Base-by-base conservation (phyloP, 1,140 invertebrate species). In the Lepidotrigona ventralis region DNA sequence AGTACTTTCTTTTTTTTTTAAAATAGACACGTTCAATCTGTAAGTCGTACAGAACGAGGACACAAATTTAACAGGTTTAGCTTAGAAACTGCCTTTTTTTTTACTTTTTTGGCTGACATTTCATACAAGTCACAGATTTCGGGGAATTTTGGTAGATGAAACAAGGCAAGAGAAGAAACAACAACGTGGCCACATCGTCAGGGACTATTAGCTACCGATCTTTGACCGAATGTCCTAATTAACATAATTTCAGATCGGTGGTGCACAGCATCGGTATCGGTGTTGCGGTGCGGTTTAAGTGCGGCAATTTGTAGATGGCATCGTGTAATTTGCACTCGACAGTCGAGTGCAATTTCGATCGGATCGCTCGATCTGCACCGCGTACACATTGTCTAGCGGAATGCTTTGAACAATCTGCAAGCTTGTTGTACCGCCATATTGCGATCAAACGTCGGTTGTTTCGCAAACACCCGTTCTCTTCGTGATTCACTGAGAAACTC, bases 281-380 rank as follows among this genome's bases (percentile, higher is more conserved):
- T 12, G 63, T 53, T 33, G 60, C 60, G 26, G 21, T 54, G 76
- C 46, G 46, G 53, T 69, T 66, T 69, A 69, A 78, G 64, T n/a
- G 54, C 56, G 1, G 68, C 54, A 46, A 79, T 79, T 71, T 56
- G 78, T 71, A 54, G 56, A 53, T 63, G 78, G 39, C 39, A 29
- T 63, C 54, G 15, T 56, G 77, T 79, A 72, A 81, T 73, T 81
- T 81, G 79, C 70, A 73, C 70, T 81, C 70, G 21, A 54, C 58
- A 12, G 29, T 74, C 71, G 19, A 81, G 70, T 81, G 79, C 70
- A 63, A 56, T 74, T 64, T 54, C 58, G 46, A 81, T 51, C 33
- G 66, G 21, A 58, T 68, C 68, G 21, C n/a, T 29, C 39, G 68
- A 23, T 12, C 66, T 6, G 12, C 17, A 51, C 56, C 56, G 39